These are phyloP conservation scores for Amphiprion clarkii DNA, from an alignment of 2,797 vertebrate species.

Conservation along the genomic window DNA sequence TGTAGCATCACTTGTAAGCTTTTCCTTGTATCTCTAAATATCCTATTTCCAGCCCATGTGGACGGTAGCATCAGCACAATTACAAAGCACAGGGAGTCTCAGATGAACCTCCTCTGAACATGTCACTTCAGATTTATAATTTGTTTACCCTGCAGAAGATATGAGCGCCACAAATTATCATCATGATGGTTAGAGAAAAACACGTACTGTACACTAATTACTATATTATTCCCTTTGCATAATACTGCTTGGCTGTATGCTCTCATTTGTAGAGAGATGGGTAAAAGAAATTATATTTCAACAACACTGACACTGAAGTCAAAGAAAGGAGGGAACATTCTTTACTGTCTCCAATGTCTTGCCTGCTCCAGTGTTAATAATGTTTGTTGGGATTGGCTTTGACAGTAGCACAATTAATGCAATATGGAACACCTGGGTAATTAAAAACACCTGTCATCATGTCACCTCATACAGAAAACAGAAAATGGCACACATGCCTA, in stretches of 20 bases:
- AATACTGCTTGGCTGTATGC: background rate
- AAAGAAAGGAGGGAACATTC: background rate
- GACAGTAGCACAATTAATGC: background rate
- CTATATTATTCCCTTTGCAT: background rate
- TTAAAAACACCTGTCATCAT: constrained; percentile 8
- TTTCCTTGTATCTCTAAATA: background rate
- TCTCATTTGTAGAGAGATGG: background rate
- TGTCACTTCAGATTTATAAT: background rate
- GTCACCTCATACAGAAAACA: too few species aligned
- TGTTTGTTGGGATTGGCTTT: background rate
- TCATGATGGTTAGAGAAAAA: background rate
- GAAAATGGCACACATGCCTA: too few species aligned
- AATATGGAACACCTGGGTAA: background rate
- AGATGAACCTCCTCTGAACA: too few species aligned
- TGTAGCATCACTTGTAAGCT: too few species aligned
- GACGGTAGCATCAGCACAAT: background rate
- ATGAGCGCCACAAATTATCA: background rate
- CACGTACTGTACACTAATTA: background rate
- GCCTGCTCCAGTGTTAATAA: background rate
- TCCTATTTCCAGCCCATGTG: background rate
- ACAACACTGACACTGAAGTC: constrained; percentile 1
- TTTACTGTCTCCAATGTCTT: constrained; percentile 14
- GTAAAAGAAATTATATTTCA: constrained; percentile 12
- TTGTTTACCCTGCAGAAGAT: background rate
- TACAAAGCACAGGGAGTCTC: too few species aligned